Base-by-base conservation (phyloP, 2,113 vertebrate species). In the Cebus imitator region DNA sequence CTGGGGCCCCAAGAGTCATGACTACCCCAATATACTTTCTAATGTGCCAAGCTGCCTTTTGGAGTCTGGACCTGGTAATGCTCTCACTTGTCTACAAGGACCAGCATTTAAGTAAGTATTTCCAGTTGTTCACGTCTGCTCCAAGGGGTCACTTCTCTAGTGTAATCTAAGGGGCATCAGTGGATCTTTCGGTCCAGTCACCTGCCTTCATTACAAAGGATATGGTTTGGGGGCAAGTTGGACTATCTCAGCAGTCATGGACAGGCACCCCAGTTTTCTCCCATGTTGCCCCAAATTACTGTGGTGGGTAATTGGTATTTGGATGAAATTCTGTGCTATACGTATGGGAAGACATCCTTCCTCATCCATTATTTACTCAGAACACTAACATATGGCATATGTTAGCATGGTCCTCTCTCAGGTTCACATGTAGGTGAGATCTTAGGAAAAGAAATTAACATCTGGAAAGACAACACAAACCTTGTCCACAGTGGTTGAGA, bases 391-490 rank as follows among this genome's bases (percentile, higher is more conserved):
- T 86, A 52, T 81, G 81, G 52, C 12, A 6, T 5, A 0, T 70
- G 45, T 58, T 76, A 78, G 79, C 43, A 58, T 0, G 0, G 16
- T 75, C 43, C 78, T 91, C 30, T 48, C 45, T 88, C 50, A 7
- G 13, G 25, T 94, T 91, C 70, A 81, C 64, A 32, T 50, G 87
- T 96, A 58, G 55, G 52, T 94, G 37, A 64, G 30, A 91, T 97
- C 97, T 97, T 94, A 81, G 88, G 87, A 64, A 96, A 95, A 79
- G 30, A 18, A 70, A 23, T 61, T 95, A 97, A 96, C 96, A 94
- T 96, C 97, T 97, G 96, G 89, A 98, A 97, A 98, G 91, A 92
- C 37, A 27, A 90, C 92, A 37, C 20, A 86, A 72, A 93, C 23
- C 76, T 86, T 95, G 17, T 87, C 89, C 68, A 89, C 48, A 52